A percentile compares a stretch with the other conserved stretches of the same genome.
Conservation (phyloP, 2,888 invertebrate species). For the Schizaphis graminum region DNA sequence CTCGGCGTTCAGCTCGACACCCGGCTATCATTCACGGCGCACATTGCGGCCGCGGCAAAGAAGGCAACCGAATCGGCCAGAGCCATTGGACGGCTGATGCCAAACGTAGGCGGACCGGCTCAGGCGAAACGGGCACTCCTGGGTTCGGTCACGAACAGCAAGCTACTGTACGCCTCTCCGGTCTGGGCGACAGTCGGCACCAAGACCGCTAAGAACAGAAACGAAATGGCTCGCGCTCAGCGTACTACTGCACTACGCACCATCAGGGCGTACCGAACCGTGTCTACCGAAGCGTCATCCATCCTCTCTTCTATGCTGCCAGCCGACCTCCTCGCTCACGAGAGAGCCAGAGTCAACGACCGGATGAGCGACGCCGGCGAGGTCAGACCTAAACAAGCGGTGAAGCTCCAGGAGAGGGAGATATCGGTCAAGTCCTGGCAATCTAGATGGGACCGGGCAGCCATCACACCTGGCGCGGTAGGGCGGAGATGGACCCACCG, state of each 20-base stretch:
- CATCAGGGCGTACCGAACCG: background rate
- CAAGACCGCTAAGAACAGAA: too few relatives aligned
- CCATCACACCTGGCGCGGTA: background rate
- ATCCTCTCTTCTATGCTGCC: background rate
- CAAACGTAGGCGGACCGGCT: too few relatives aligned
- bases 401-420: background rate
- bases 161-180: too few relatives aligned
- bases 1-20: background rate
- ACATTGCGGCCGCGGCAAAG: fast-evolving
- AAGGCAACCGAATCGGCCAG: too few relatives aligned
- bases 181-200: too few relatives aligned
- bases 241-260: background rate
- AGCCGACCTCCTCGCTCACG: background rate
- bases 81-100: too few relatives aligned
- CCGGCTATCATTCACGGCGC: too few relatives aligned
- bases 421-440: background rate
- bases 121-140: too few relatives aligned
- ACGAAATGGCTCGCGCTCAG: background rate
- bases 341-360: too few relatives aligned
- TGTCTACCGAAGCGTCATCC: background rate
- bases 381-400: too few relatives aligned
- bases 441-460: background rate
- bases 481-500: background rate
- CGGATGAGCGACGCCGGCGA: background rate
- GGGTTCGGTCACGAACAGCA: too few relatives aligned